A percentile compares a stretch with the other conserved stretches of the same genome.
phyloP scores from a whole-genome alignment of 2,113 vertebrate genomes.

The Chionodraco myersi region DNA sequence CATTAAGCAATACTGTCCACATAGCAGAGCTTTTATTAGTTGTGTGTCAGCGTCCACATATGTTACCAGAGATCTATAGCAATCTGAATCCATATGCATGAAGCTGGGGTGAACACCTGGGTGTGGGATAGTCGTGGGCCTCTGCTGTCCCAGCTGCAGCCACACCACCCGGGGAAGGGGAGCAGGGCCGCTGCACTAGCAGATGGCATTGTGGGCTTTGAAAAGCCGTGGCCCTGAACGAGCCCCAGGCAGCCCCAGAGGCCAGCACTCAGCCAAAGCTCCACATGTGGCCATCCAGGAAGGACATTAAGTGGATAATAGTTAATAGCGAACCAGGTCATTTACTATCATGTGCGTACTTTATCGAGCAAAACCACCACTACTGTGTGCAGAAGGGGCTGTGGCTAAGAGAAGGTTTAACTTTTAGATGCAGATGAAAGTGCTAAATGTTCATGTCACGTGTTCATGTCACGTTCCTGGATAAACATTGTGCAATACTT shows the following conservation, averaged over 20 bases:
- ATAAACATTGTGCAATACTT: conserved; percentile 81
- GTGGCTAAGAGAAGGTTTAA: conserved; percentile 63
- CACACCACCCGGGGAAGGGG: conserved; percentile 55
- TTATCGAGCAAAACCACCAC: conserved; percentile 82
- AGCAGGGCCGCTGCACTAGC: conserved; percentile 67
- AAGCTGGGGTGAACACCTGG: conserved; percentile 65
- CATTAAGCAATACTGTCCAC: conserved; percentile 49
- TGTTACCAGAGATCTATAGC: conserved; percentile 58
- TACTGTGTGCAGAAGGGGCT: conserved; percentile 65
- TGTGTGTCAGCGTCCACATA: conserved; percentile 49
- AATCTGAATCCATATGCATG: conserved; percentile 74
- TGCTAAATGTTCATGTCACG: conserved; percentile 44
- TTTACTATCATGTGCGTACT: conserved; percentile 84
- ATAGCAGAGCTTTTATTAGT: conserved; percentile 45
- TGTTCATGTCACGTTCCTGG: conserved; percentile 63
- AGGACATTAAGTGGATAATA: conserved; percentile 83
- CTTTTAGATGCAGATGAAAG: conserved; percentile 80
- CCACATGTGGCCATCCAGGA: conserved; percentile 78
- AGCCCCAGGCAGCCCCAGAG: conserved; percentile 81
- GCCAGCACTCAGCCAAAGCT: conserved; percentile 70
- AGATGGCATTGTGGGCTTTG: conserved; percentile 80
- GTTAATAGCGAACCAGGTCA: conserved; percentile 87
- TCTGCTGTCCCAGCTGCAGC: conserved; percentile 53
- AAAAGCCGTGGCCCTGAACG: conserved; percentile 80
- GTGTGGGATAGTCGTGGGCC: conserved; percentile 47